Percentiles rank a stretch among this genome's conserved stretches.
phyloP scores from a whole-genome alignment of 2,888 invertebrate species.

The Oscheius sp. region DNA sequence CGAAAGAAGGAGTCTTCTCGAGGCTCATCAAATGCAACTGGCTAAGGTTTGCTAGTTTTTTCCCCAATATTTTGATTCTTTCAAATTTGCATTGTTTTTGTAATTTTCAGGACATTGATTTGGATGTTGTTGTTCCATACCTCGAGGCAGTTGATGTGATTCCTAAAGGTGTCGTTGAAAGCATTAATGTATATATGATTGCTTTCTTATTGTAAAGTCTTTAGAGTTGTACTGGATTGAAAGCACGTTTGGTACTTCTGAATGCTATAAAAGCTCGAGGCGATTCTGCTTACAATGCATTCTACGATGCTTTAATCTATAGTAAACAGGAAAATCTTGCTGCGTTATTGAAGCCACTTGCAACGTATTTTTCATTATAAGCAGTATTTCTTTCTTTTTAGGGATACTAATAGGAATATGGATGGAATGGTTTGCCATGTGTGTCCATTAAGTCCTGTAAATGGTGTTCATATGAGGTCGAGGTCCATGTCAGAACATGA shows the following conservation, averaged over 20 bases:
- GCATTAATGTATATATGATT: conserved; percentile 33
- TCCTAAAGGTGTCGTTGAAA: conserved; percentile 36
- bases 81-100: neutral
- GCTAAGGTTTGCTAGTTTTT: conserved; percentile 1
- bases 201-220: neutral
- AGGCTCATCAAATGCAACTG: conserved; percentile 31
- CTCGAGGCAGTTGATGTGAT: conserved; percentile 18
- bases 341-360: conserved; percentile 35
- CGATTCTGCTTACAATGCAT: conserved; percentile 46
- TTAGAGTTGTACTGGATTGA: conserved; percentile 32
- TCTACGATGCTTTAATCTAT: conserved; percentile 41
- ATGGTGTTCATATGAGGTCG: neutral
- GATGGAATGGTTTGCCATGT: neutral
- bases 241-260: conserved; percentile 21
- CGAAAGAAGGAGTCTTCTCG: conserved; percentile 37
- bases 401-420: conserved; percentile 11
- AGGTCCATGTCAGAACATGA: neutral
- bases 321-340: conserved; percentile 46
- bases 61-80: too few species aligned
- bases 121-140: conserved; percentile 2
- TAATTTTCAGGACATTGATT: conserved; percentile 22
- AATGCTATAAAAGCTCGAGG: conserved; percentile 42
- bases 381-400: neutral
- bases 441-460: neutral
- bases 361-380: neutral